Conservation (phyloP, 2,797 vertebrate species). For the Rhincodon typus region DNA sequence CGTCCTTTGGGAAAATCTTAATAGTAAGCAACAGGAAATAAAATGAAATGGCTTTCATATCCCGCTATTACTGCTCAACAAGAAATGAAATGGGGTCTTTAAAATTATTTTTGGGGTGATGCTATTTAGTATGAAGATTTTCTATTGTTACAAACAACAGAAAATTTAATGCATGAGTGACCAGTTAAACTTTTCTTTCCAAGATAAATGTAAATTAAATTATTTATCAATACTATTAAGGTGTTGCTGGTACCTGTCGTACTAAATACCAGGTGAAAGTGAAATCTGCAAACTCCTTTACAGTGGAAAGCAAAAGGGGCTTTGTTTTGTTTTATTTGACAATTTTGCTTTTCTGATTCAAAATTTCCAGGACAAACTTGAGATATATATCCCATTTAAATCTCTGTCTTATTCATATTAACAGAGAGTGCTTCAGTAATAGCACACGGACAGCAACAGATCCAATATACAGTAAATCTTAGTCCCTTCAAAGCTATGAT, state of each 20-base stretch:
- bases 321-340: background rate
- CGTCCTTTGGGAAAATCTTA: slow-evolving; percentile 36
- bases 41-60: slow-evolving; percentile 37
- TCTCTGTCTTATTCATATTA: background rate
- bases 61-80: slow-evolving; percentile 16
- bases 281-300: background rate
- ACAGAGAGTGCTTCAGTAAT: background rate
- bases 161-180: slow-evolving; percentile 3
- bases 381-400: background rate
- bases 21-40: slow-evolving; percentile 38
- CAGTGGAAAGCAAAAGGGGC: background rate
- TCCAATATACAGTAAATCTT: background rate
- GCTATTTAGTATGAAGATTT: slow-evolving; percentile 1
- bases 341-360: background rate
- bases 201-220: background rate
- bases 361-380: background rate
- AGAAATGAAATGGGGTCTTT: slow-evolving; percentile 27
- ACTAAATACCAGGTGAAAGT: background rate
- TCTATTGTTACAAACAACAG: slow-evolving; percentile 10
- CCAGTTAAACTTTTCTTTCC: background rate
- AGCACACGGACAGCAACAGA: background rate
- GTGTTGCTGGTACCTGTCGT: background rate
- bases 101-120: slow-evolving; percentile 17
- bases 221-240: background rate
- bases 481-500: too few relatives aligned